phyloP scores from a whole-genome alignment of 2,888 invertebrate genomes.

The Limenitis camilla region DNA sequence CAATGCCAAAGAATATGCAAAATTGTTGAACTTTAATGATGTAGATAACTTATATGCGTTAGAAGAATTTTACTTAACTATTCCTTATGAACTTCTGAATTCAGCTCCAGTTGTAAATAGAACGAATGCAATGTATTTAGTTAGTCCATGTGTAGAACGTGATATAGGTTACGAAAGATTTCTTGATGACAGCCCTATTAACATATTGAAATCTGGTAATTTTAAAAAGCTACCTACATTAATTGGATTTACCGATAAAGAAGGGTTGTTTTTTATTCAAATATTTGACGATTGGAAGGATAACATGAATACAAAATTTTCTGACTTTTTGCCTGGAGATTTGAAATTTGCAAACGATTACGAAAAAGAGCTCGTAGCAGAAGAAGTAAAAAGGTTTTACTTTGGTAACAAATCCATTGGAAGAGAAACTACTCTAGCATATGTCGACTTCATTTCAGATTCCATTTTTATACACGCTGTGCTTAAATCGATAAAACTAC shows the following conservation, averaged over 20 bases:
- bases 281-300: conserved; percentile 34
- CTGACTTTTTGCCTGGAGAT: conserved; percentile 47
- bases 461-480: conserved; percentile 31
- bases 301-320: conserved; percentile 45
- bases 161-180: conserved; percentile 30
- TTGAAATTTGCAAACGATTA: conserved; percentile 33
- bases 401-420: conserved; percentile 35
- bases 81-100: conserved; percentile 32
- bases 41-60: conserved; percentile 34
- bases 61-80: conserved; percentile 40
- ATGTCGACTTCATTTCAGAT: conserved; percentile 43
- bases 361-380: conserved; percentile 35
- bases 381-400: conserved; percentile 35
- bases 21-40: conserved; percentile 28
- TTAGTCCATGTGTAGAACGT: conserved; percentile 33
- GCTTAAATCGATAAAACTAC: conserved; percentile 31
- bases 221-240: conserved; percentile 37
- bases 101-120: conserved; percentile 22
- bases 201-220: conserved; percentile 32
- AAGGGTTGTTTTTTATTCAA: conserved; percentile 32
- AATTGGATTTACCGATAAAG: conserved; percentile 38
- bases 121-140: conserved; percentile 27
- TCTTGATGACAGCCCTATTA: conserved; percentile 35
- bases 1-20: conserved; percentile 30
- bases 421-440: conserved; percentile 25